phyloP scores from a whole-genome alignment of 2,888 invertebrate genomes.

The Zygothrica quintamaculata region DNA sequence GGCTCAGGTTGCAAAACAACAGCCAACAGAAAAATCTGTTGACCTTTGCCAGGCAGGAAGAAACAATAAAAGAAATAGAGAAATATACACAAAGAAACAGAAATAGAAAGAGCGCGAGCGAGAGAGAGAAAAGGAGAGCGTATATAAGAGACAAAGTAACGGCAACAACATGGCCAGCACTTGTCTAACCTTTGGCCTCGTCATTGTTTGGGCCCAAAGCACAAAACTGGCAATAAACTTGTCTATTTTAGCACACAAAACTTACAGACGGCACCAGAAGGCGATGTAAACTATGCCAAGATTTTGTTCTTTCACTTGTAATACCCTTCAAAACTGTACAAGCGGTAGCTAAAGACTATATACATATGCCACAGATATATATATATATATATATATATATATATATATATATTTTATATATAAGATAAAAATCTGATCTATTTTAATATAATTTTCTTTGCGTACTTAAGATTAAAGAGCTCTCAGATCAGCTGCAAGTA shows the following conservation, averaged over 20 bases:
- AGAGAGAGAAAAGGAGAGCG: background rate
- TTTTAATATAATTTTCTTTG: too few species aligned
- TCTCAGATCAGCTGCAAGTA: too few species aligned
- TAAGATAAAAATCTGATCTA: too few species aligned
- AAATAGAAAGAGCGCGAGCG: background rate
- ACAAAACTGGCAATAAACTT: conserved; percentile 77
- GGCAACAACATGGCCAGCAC: conserved; percentile 52
- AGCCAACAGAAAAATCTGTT: conserved; percentile 43
- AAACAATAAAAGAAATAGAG: background rate
- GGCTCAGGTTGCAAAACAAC: conserved; percentile 27
- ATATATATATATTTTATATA: too few species aligned
- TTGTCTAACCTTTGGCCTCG: conserved; percentile 78
- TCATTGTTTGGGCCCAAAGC: conserved; percentile 74
- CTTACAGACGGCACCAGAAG: conserved; percentile 1
- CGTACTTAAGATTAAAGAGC: too few species aligned
- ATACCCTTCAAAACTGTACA: background rate
- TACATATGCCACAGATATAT: too few species aligned
- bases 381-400: too few species aligned
- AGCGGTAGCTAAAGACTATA: background rate
- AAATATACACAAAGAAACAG: background rate
- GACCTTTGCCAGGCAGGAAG: conserved; percentile 43
- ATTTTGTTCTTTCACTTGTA: conserved; percentile 16
- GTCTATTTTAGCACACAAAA: conserved; percentile 71
- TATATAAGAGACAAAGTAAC: conserved; percentile 12
- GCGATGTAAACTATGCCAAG: conserved; percentile 31